Conservation (phyloP, 2,888 invertebrate genomes). For the Abscondita cerata region DNA sequence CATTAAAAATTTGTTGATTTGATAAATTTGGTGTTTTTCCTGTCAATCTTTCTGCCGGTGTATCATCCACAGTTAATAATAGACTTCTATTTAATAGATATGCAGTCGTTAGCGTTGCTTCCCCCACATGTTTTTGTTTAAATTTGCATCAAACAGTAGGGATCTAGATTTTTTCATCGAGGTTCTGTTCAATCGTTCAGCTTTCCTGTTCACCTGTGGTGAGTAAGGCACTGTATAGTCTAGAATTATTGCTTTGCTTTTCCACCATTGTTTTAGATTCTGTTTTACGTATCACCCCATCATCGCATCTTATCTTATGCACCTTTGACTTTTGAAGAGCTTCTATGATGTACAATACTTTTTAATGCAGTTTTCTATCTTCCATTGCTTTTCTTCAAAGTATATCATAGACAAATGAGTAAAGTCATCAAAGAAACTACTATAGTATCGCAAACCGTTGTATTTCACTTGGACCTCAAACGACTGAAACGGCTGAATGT, state of each 20-base stretch:
- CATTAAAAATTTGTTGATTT: too few relatives aligned
- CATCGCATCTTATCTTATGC: conserved; percentile 13
- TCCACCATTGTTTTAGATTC: conserved; percentile 20
- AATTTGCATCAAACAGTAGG: conserved; percentile 40
- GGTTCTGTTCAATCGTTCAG: conserved; percentile 20
- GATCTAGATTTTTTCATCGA: conserved; percentile 25
- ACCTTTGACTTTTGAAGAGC: conserved; percentile 12
- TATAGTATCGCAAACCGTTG: conserved; percentile 10
- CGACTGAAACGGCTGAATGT: conserved; percentile 9
- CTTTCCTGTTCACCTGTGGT: conserved; percentile 31
- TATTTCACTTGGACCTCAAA: conserved; percentile 15
- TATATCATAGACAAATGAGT: too few relatives aligned
- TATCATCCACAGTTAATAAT: background rate
- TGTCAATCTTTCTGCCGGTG: conserved; percentile 1
- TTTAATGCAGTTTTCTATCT: conserved; percentile 14
- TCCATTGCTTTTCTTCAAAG: background rate
- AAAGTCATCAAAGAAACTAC: background rate
- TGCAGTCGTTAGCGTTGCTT: conserved; percentile 37
- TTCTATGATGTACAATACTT: conserved; percentile 8
- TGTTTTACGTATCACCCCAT: conserved; percentile 13
- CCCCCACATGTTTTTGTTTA: conserved; percentile 47
- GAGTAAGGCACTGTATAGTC: conserved; percentile 24
- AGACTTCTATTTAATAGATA: conserved; percentile 42
- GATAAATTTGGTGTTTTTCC: background rate
- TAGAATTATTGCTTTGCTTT: conserved; percentile 19